Conservation (phyloP, 1,140 invertebrate species). For the Pantala flavescens region DNA sequence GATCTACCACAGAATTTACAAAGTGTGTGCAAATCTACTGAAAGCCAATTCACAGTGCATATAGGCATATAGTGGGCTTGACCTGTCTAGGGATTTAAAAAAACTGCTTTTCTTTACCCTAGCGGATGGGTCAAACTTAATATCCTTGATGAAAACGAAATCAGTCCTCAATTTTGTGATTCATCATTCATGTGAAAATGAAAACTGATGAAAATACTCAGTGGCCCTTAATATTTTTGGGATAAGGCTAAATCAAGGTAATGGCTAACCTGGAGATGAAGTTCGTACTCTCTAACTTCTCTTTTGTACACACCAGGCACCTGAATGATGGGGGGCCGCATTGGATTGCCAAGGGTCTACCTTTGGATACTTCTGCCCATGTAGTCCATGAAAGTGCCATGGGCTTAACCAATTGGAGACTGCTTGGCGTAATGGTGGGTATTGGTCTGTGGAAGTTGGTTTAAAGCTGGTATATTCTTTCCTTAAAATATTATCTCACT, state of each 20-base stretch:
- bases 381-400: not conserved
- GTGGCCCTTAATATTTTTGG: too few relatives aligned
- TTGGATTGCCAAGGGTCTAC: not conserved
- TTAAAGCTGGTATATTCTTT: not conserved
- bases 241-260: too few relatives aligned
- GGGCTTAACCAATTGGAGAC: not conserved
- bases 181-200: too few relatives aligned
- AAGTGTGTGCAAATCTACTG: not conserved
- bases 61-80: not conserved
- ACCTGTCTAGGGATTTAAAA: too few relatives aligned
- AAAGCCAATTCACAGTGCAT: conserved; percentile 1
- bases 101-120: too few relatives aligned
- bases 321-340: not conserved
- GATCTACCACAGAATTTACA: not conserved
- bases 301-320: conserved; percentile 8
- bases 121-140: too few relatives aligned
- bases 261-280: too few relatives aligned
- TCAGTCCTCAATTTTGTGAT: too few relatives aligned
- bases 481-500: too few relatives aligned
- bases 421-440: not conserved
- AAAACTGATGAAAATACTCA: too few relatives aligned
- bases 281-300: not conserved
- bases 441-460: not conserved
- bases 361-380: not conserved
- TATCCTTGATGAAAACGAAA: too few relatives aligned